Base-by-base conservation (phyloP, 2,888 invertebrate species). In the Dynastes hyllus region DNA sequence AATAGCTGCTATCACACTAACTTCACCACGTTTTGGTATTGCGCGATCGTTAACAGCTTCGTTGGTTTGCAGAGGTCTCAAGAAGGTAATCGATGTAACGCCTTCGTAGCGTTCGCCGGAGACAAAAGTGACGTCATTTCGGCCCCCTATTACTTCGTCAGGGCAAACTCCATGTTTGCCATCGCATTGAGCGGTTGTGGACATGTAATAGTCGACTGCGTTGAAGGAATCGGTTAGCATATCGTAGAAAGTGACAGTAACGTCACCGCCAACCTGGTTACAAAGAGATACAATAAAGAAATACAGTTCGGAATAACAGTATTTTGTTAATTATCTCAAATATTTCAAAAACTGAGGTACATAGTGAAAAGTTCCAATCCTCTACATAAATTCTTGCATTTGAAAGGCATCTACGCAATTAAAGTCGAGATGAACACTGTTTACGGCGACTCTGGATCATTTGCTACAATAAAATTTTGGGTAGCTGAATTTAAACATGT, bases 91-190 rank as follows among this genome's bases (percentile, higher is more conserved):
- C 29, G 93, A 94, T 0, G 96, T 96, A 0, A 97, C 92, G 0
- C 96, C 95, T 87, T 94, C 93, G 84, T 93, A 93, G 70, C 95
- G 92, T 82, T 94, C 92, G 5, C 96, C 96, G 2, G 93, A 92
- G 5, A 97, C 92, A 90, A 96, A 88, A 3, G 92, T 90, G 0
- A 93, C 95, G 86, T 97, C 96, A 86, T 97, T 95, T 82, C 91
- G 91, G 0, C 96, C 97, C 0, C 96, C 95, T 11, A 97, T 91
- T 63, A 94, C 90, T 81, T 93, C 92, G 86, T 97, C 97, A 0
- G 97, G 97, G 85, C 97, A 97, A 4, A 96, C 96, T 0, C 97
- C 97, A 51, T 92, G 92, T 83, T 92, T 92, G 0, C 96, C 96
- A 86, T 96, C 96, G 85, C 96, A 96, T 88, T 96, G 95, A 0